Evolutionary conservation across 2,797 vertebrate genomes (phyloP), one percentile per base, ranked within the genome.

Genomic region (Chloroceryle amazona): DNA sequence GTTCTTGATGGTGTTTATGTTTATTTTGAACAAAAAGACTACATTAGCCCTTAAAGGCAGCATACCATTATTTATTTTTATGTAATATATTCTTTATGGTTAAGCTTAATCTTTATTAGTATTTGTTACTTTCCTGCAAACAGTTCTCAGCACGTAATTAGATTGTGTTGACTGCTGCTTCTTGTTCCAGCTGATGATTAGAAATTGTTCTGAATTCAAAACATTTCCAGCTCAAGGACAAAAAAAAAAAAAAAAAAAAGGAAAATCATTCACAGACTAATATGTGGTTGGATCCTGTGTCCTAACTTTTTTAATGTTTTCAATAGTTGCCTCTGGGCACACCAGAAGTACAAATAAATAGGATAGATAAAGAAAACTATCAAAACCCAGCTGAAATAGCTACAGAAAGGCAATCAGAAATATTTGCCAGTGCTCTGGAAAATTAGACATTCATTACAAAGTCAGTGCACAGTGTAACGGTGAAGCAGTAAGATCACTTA

Each of bases 401-500:
- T 95, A 70, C 29, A 80, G 71, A 93, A 96, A 90, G 89, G 29
- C 41, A 95, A 94, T 81, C 23, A 91, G 89, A 96, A 78, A 37
- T 15, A 73, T 90, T 95, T 95, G 3, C 41, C 11, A 70, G 16
- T 47, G 46, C 57, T 87, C 58, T 87, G 29, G 94, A 94, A 97
- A 94, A 96, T 90, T 94, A 94, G 82, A 73, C 83, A 81, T 95
- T 96, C 39, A 44, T 94, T 97, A 93, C 3, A 16, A 97, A 96
- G 72, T 47, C 54, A 92, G 41, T 35, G 15, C 41, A 76, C 10
- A 95, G 13, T 79, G 60, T 94, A 95, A 91, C 49, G 79, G 60
- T 52, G 61, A 78, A 86, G 35, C 42, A 96, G 14, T 88, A 89
- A 80, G 44, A 92, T 89, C 67, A 81, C 61, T 95, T 90, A 81